Evolutionary conservation across 2,797 vertebrate genomes (phyloP).

Genomic region (Tragopan temminckii): DNA sequence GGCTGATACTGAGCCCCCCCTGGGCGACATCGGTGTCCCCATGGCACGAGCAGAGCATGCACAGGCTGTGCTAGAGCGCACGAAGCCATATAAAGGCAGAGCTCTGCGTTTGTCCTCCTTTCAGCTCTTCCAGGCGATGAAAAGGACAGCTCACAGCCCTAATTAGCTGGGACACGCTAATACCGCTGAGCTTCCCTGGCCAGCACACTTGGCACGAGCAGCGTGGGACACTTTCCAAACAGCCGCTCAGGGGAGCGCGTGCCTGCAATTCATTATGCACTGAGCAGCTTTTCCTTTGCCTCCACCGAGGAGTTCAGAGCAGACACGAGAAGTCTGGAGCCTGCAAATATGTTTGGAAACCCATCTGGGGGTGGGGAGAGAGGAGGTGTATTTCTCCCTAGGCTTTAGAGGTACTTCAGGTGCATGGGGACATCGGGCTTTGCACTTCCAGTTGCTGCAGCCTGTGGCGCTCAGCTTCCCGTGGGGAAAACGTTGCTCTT

Average conservation of each 20-base stretch:
- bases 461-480: neutral
- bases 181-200: constrained; percentile 64
- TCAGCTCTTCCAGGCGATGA: constrained; percentile 48
- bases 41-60: neutral
- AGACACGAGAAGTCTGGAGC: constrained; percentile 15
- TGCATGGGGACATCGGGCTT: neutral
- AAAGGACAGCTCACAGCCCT: constrained; percentile 50
- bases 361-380: neutral
- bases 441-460: neutral
- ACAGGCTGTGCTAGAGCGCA: neutral
- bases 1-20: neutral
- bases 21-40: neutral
- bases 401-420: neutral
- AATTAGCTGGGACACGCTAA: constrained; percentile 69
- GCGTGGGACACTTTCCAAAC: constrained; percentile 51
- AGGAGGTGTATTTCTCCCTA: constrained; percentile 10
- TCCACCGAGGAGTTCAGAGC: neutral
- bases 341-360: constrained; percentile 43
- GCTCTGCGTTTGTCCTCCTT: constrained; percentile 40
- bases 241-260: constrained; percentile 2
- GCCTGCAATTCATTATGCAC: constrained; percentile 42
- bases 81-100: constrained; percentile 69
- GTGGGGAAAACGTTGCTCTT: rapidly evolving
- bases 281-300: constrained; percentile 19
- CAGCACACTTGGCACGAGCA: constrained; percentile 51